Evolutionary conservation across 2,888 invertebrate genomes (phyloP).

Genomic region (Homarus gammarus): DNA sequence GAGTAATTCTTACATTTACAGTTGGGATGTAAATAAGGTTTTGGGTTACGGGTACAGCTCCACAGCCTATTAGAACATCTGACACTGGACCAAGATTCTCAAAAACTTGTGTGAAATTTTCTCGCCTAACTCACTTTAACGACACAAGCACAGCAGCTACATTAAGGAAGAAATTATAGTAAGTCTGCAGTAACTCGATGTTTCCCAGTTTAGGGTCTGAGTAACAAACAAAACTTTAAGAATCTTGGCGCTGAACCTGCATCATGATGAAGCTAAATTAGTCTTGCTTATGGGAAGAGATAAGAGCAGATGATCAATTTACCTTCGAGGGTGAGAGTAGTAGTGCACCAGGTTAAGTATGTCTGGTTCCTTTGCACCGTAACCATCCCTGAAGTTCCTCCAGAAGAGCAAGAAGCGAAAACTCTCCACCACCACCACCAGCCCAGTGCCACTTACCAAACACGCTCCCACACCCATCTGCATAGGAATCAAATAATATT

Average conservation of each 20-base stretch:
- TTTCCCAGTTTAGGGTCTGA: background rate
- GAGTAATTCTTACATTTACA: background rate
- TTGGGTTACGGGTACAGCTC: too few relatives aligned
- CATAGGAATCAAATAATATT: background rate
- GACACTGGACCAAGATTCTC: too few relatives aligned
- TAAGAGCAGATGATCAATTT: background rate
- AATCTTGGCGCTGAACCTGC: background rate
- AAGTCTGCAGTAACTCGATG: background rate
- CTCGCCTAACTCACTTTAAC: background rate
- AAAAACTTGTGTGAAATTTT: too few relatives aligned
- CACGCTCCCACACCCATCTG: background rate
- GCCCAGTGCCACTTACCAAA: background rate
- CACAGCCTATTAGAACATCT: too few relatives aligned
- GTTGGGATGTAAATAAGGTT: too few relatives aligned
- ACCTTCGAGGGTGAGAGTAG: slow-evolving; percentile 11
- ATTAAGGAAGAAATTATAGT: background rate
- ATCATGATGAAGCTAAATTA: background rate
- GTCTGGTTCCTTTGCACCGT: background rate
- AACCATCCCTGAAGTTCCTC: background rate
- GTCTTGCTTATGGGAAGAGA: background rate
- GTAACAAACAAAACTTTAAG: too few relatives aligned
- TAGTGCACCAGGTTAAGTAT: background rate
- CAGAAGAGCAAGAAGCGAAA: slow-evolving; percentile 27
- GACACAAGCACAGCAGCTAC: background rate
- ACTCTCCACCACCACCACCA: background rate